These are phyloP conservation scores for Thoracochromis brauschi DNA, from an alignment of 2,113 vertebrate genomes.

Conservation along the genomic window DNA sequence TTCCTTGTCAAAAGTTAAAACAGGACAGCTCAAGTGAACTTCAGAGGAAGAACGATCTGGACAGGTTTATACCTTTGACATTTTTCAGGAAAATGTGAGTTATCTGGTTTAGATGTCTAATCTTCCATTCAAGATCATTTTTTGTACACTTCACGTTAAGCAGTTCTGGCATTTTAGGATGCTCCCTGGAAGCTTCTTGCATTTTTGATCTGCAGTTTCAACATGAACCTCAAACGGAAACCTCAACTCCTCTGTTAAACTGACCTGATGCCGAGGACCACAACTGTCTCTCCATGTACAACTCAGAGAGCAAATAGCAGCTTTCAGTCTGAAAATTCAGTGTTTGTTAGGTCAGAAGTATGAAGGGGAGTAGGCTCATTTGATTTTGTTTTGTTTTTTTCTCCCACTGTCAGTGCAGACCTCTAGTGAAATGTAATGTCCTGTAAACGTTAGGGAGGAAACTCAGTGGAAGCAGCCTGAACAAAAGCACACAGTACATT, in stretches of 20 bases:
- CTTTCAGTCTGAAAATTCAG: neutral
- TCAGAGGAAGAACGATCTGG: neutral
- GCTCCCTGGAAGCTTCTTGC: neutral
- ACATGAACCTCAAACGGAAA: neutral
- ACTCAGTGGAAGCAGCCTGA: neutral
- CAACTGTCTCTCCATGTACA: neutral
- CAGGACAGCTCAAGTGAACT: neutral
- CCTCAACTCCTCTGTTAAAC: neutral
- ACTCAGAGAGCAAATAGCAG: neutral
- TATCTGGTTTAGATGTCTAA: neutral
- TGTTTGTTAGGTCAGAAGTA: neutral
- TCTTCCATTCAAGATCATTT: neutral
- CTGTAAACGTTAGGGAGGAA: neutral
- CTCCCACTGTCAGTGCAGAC: neutral
- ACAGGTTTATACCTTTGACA: neutral
- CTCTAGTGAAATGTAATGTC: neutral
- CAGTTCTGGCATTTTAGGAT: neutral
- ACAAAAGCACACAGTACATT: neutral
- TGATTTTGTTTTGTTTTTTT: no score
- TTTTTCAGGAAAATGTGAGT: neutral
- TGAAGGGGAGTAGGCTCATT: neutral
- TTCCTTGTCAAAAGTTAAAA: constrained; percentile 31
- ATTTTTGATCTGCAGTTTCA: neutral
- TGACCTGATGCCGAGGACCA: neutral
- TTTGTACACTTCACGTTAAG: neutral